Percentiles rank a stretch among this genome's conserved stretches.
Conservation (phyloP, 2,797 vertebrate genomes). For the Manis pentadactyla region DNA sequence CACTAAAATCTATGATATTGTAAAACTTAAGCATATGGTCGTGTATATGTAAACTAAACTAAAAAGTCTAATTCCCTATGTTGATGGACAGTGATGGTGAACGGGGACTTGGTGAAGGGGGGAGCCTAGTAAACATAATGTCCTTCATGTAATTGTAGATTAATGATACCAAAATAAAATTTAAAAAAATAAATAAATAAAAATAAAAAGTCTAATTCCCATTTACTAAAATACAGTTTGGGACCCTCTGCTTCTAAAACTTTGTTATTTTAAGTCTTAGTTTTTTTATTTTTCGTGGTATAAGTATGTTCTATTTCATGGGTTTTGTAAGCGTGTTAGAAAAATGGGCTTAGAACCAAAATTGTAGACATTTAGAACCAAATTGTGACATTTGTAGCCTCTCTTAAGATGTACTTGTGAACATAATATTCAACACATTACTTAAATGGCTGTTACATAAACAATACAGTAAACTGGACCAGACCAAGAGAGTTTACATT, state of each 20-base stretch:
- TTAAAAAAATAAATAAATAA: neutral
- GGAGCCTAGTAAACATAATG: too few relatives aligned
- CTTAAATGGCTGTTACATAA: neutral
- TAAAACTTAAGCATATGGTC: neutral
- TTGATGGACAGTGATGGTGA: too few relatives aligned
- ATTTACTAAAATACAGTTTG: neutral
- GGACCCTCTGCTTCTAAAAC: neutral
- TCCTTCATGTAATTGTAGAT: too few relatives aligned
- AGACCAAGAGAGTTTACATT: neutral
- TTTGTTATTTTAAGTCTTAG: neutral
- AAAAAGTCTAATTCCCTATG: neutral
- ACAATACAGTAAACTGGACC: neutral
- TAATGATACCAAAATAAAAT: too few relatives aligned
- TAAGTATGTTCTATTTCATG: slow-evolving; percentile 6
- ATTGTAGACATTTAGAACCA: too few relatives aligned
- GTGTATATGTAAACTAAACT: neutral
- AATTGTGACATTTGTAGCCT: neutral
- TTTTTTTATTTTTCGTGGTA: neutral
- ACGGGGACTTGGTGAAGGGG: too few relatives aligned
- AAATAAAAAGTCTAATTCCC: neutral
- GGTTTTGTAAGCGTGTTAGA: neutral
- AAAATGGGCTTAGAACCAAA: slow-evolving; percentile 24
- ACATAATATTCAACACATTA: neutral
- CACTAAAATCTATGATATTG: neutral
- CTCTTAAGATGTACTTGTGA: neutral